Base-by-base conservation (phyloP, 2,113 vertebrate species). In the Corapipo altera region DNA sequence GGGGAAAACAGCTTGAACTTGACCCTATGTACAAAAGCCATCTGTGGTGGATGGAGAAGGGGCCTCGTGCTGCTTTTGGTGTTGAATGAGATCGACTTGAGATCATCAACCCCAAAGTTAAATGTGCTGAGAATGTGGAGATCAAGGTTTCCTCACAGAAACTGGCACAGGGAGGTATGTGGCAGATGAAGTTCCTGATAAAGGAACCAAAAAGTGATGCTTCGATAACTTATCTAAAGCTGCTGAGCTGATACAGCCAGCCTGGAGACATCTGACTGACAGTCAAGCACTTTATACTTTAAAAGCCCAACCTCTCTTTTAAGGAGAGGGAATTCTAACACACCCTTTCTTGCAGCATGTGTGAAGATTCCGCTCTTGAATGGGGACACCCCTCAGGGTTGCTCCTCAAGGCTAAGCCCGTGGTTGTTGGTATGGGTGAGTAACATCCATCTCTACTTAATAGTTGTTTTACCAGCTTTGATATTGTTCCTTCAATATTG, bases 91-190 rank as follows among this genome's bases (percentile, higher is more conserved):
- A 49, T 27, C 55, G 48, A 41, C 46, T 20, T 41, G 14, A 62
- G 54, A 41, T 48, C 17, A 35, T 48, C 54, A 61, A 24, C n/a
- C 28, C 13, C 54, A 22, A 75, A 48, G 46, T 39, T 37, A 54
- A 82, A 41, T 14, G 18, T 75, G 46, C 28, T 41, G 30, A 55
- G 11, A 17, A 26, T 17, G 18, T 22, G 12, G 61, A 32, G 24
- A 69, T 22, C 59, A 32, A 3, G 1, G 0, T 55, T 35, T 48
- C 30, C 41, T 35, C 26, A 54, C 0, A 1, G n/a, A 32, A 69
- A 35, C 11, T 3, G 8, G 39, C 33, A 6, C 62, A 30, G 16
- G 13, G 69, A n/a, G 32, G n/a, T 24, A 35, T 39, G 10, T 69
- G n/a, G 46, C 62, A 27, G 30, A 17, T 24, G 9, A 55, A 41